Evolutionary conservation across 2,113 vertebrate species (phyloP).

Genomic region (Haplochromis burtoni): DNA sequence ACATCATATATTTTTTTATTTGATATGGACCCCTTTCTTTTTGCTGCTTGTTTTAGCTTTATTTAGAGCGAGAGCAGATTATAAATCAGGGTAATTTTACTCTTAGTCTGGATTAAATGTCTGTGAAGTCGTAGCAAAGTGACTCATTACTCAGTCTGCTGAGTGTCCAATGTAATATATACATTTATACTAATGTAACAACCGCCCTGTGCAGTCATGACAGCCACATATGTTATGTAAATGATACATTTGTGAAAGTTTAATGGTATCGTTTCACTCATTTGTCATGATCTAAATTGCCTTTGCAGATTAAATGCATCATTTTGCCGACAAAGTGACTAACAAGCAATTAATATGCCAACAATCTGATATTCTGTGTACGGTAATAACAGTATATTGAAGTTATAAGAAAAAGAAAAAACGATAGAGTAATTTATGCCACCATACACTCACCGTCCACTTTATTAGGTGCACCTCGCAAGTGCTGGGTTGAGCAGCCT

Average conservation of each 20-base stretch:
- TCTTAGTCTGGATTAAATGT: neutral
- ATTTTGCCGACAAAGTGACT: neutral
- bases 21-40: neutral
- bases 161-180: neutral
- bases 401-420: neutral
- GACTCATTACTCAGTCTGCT: neutral
- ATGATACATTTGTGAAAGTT: neutral
- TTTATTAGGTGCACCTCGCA: neutral
- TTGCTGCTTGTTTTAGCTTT: neutral
- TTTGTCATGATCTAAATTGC: neutral
- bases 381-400: neutral
- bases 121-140: neutral
- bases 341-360: neutral
- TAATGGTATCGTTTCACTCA: neutral
- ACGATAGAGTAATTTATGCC: neutral
- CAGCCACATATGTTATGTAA: neutral
- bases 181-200: neutral
- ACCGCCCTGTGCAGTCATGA: neutral
- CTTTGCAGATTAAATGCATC: neutral
- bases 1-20: neutral
- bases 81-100: neutral
- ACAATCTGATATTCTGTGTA: neutral
- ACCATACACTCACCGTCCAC: neutral
- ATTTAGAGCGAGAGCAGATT: neutral
- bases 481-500: neutral